Conservation (phyloP, 2,797 vertebrate genomes). For the Pyrrhura leucotis region DNA sequence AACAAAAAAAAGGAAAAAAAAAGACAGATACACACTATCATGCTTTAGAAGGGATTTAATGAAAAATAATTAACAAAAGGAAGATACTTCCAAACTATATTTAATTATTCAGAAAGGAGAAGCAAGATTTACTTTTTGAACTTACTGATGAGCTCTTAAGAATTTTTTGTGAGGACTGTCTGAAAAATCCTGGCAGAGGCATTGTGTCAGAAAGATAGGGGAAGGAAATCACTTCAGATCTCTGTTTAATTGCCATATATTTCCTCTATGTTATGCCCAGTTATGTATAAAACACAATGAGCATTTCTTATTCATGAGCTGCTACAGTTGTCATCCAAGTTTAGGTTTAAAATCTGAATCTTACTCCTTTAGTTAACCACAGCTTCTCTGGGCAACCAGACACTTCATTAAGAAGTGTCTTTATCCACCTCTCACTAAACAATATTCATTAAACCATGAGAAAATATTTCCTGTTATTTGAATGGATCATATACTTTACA, state of each 20-base stretch:
- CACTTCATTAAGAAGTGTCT: background rate
- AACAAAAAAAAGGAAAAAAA: slow-evolving; percentile 17
- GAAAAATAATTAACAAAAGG: background rate
- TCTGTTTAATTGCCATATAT: background rate
- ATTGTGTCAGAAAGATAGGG: background rate
- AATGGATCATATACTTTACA: background rate
- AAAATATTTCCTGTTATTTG: background rate
- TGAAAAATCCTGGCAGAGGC: background rate
- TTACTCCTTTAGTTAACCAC: background rate
- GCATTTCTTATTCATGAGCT: background rate
- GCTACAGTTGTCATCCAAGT: background rate
- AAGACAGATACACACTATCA: background rate
- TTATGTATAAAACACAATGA: background rate
- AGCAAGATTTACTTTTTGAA: background rate
- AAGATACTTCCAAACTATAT: background rate
- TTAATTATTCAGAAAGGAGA: background rate
- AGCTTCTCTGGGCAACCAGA: background rate
- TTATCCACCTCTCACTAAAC: background rate
- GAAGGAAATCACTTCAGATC: background rate
- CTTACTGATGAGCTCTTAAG: background rate
- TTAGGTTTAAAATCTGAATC: background rate
- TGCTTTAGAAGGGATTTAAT: slow-evolving; percentile 23
- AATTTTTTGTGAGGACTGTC: background rate
- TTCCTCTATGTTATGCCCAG: background rate
- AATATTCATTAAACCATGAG: background rate